phyloP scores from a whole-genome alignment of 2,797 vertebrate genomes.

The Myotis planiceps region DNA sequence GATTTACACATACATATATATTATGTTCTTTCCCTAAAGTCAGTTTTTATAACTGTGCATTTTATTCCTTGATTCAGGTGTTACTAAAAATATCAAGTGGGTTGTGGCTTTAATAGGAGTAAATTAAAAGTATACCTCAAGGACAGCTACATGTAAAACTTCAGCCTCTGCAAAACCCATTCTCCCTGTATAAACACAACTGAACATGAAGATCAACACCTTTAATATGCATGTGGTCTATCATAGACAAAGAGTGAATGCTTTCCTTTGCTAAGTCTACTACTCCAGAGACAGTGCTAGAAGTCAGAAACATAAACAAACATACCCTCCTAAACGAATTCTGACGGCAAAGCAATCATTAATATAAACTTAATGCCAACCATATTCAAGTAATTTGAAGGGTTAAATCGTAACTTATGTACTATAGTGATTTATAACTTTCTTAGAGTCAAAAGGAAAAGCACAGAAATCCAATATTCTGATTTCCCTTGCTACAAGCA shows the following conservation, averaged over 20 bases:
- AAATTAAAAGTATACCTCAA: neutral
- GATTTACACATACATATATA: neutral
- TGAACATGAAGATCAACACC: neutral
- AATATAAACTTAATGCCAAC: neutral
- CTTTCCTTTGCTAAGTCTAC: neutral
- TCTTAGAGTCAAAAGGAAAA: constrained; percentile 30
- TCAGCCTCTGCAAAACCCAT: neutral
- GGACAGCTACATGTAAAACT: neutral
- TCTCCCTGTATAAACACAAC: neutral
- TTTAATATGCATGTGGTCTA: neutral
- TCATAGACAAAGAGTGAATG: neutral
- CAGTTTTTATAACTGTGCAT: neutral
- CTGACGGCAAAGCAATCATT: neutral
- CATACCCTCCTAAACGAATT: neutral
- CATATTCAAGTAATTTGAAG: constrained; percentile 35
- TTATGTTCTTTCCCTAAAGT: neutral
- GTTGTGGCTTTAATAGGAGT: neutral
- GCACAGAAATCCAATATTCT: neutral
- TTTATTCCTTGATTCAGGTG: neutral
- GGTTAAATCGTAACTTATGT: constrained; percentile 19
- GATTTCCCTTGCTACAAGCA: neutral
- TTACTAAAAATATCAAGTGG: neutral
- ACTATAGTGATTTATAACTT: neutral
- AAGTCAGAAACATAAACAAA: neutral
- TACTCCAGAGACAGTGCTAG: neutral